Percentiles rank a stretch among this genome's conserved stretches.
phyloP scores from a whole-genome alignment of 2,888 invertebrate species.

The Amphimallon solstitiale region DNA sequence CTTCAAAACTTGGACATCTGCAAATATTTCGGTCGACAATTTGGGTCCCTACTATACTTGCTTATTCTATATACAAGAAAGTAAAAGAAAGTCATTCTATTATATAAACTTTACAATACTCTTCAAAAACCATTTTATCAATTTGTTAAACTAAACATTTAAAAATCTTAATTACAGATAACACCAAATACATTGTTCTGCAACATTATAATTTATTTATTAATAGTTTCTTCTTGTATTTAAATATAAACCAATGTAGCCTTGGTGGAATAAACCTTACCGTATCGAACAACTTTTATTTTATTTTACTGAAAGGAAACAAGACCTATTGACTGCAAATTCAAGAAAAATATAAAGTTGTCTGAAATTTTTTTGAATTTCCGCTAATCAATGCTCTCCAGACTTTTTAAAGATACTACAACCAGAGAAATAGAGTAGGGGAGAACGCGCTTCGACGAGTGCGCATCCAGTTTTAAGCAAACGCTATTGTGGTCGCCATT shows the following conservation, averaged over 20 bases:
- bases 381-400: conserved; percentile 17
- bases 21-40: too few relatives aligned
- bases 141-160: neutral
- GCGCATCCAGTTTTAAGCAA: too few relatives aligned
- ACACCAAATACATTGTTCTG: neutral
- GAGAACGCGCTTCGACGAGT: too few relatives aligned
- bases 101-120: too few relatives aligned
- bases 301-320: conserved; percentile 2
- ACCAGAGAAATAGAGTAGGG: too few relatives aligned
- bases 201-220: neutral
- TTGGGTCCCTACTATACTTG: too few relatives aligned
- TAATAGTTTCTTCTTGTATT: neutral
- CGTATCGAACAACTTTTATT: neutral
- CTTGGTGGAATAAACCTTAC: conserved; percentile 13
- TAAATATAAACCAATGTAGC: neutral
- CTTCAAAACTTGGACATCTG: too few relatives aligned
- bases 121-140: too few relatives aligned
- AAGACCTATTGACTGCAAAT: conserved; percentile 24
- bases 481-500: too few relatives aligned
- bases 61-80: too few relatives aligned
- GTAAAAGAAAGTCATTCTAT: too few relatives aligned
- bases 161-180: neutral
- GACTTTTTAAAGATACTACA: conserved; percentile 14
- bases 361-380: conserved; percentile 28
- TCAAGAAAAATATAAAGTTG: conserved; percentile 30